These are phyloP conservation scores for Equus quagga DNA, from an alignment of 2,113 vertebrate species.

Conservation along the genomic window DNA sequence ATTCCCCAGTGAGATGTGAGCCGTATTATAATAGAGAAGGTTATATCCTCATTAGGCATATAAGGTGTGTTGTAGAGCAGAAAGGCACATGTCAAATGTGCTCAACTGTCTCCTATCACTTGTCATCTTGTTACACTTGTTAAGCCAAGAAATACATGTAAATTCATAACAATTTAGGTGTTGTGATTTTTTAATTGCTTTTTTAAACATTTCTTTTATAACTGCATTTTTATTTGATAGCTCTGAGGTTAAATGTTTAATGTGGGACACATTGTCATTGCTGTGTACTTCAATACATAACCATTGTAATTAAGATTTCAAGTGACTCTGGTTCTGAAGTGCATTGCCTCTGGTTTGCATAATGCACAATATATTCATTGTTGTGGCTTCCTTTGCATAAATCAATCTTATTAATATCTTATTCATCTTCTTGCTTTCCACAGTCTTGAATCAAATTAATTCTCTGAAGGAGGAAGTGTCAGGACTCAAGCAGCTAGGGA, in stretches of 20 bases:
- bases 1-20: neutral
- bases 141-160: conserved; percentile 49
- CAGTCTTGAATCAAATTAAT: conserved; percentile 85
- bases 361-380: conserved; percentile 82
- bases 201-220: conserved; percentile 20
- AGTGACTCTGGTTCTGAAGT: conserved; percentile 64
- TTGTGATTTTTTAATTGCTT: conserved; percentile 18
- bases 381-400: conserved; percentile 84
- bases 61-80: conserved; percentile 40
- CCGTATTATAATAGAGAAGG: neutral
- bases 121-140: conserved; percentile 27
- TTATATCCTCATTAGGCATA: neutral
- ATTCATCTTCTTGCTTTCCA: conserved; percentile 82
- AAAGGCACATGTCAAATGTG: conserved; percentile 22
- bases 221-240: neutral
- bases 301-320: conserved; percentile 72
- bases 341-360: conserved; percentile 79
- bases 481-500: conserved; percentile 71
- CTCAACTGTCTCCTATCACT: neutral
- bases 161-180: conserved; percentile 15
- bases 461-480: conserved; percentile 82
- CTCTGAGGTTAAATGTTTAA: conserved; percentile 33
- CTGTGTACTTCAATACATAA: conserved; percentile 17
- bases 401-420: conserved; percentile 85
- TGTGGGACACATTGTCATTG: neutral